Base-by-base conservation (phyloP, 2,888 invertebrate species). In the Perdita meconis region DNA sequence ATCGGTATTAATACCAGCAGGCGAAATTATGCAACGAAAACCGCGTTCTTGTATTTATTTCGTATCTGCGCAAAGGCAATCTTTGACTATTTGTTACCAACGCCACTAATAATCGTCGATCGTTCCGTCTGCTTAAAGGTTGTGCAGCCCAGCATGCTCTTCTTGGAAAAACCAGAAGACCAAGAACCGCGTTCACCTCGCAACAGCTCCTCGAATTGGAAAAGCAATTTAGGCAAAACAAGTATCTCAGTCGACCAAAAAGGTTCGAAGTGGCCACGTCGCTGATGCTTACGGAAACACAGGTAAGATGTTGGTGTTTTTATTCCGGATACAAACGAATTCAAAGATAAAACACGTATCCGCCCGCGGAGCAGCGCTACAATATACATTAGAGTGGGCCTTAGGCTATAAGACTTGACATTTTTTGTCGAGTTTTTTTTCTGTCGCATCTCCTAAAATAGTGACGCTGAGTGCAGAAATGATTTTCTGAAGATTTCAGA, bases 181-280 rank as follows among this genome's bases (percentile, higher is more conserved):
- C 99, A 0, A 94, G 99, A 72, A 99, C 99, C 0, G 99, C 99
- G 1, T 99, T 99, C 94, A 99, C 99, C 1, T 97, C 96, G 16
- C 99, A 99, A 91, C 99, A 99, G 90, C 95, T 99, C 22, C 94
- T 99, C 86, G 99, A 99, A 93, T 93, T 99, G 90, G 99, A 99
- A 93, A 97, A 98, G 92, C 99, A 99, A 93, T 99, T 99, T 94
- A 95, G 98, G 78, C 98, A 98, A 94, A 99, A 99, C 94, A 99
- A 99, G 93, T 99, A 99, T 94, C 95, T 99, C 53, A 99, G 99
- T 38, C 94, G 99, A 86, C 99, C 99, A 22, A 99, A 99, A 93
- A 94, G 99, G 89, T 99, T 99, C 92, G 99, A 99, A 93, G 99
- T 99, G 60, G 99, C 99, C 53, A 99, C 99, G 71, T 97, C 97